Conservation (phyloP, 2,113 vertebrate genomes). For the Ursus arctos region DNA sequence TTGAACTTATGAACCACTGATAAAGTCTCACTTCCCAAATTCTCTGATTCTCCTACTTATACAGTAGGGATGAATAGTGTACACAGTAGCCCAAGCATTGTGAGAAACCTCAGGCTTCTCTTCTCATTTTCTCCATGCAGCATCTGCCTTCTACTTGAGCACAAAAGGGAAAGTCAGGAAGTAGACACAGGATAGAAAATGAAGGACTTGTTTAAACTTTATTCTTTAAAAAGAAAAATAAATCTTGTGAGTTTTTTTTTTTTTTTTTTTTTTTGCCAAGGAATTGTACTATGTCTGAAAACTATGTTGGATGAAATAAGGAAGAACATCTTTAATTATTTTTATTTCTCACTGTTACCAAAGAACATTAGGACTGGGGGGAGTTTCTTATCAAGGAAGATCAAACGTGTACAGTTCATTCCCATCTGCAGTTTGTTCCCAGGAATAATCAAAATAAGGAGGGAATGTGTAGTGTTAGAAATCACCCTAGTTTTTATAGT, state of each 20-base stretch:
- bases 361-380: not conserved
- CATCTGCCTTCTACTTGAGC: not conserved
- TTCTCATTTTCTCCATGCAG: not conserved
- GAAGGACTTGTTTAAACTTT: conserved; percentile 43
- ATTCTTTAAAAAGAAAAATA: conserved; percentile 33
- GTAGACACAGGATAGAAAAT: not conserved
- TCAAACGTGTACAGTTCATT: not conserved
- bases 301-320: not conserved
- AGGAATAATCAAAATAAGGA: conserved; percentile 15
- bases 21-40: not conserved
- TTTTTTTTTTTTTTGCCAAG: not conserved
- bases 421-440: not conserved
- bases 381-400: conserved; percentile 15
- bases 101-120: not conserved
- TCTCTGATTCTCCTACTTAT: not conserved
- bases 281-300: not conserved
- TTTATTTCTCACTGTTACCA: not conserved
- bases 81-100: not conserved
- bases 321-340: not conserved
- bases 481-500: not conserved
- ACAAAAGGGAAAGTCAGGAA: not conserved
- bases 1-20: not conserved
- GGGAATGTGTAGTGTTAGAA: not conserved
- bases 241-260: not conserved
- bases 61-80: not conserved